Base-by-base conservation (phyloP, 2,113 vertebrate species). In the Pterocles gutturalis region DNA sequence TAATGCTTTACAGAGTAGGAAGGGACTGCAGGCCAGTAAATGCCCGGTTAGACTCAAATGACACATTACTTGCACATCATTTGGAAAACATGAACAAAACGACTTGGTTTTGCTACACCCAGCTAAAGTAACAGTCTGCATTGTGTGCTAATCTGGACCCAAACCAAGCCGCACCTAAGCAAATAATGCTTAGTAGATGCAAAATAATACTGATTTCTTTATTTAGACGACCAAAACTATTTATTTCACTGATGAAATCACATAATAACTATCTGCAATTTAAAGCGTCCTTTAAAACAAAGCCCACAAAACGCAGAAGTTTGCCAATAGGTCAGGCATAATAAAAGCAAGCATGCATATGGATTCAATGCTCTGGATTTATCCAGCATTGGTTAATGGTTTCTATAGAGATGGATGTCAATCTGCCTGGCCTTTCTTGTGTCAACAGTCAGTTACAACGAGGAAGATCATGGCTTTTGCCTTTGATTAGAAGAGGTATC, bases 41-140 rank as follows among this genome's bases (percentile, higher is more conserved):
- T 95, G 95, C 95, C 95, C 91, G 22, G 90, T 96, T 94, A 96
- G 92, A 97, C 92, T 99, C 98, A 98, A 98, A 98, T 99, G 99
- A 98, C 99, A 99, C 98, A 97, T 98, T 98, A 98, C 98, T 97
- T 98, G 97, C 96, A 98, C 98, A 98, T 98, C 98, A 96, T 98
- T 99, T 98, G 99, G 98, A 99, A 99, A 99, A 99, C 99, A 99
- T 98, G 98, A 99, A 99, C 98, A 98, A 98, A 98, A 98, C 96
- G 97, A 97, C 98, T 98, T 98, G 97, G 98, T 98, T 98, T 98
- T 99, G 99, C 98, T 99, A 99, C 99, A 98, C 98, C 99, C 99
- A 99, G 98, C 98, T 98, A 98, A 99, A 99, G 98, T 98, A 98
- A 98, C 96, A 98, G 98, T 98, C 97, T 98, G 98, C 97, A 97